These are phyloP conservation scores for Asarcornis scutulata DNA, from an alignment of 2,113 vertebrate species.

Conservation along the genomic window DNA sequence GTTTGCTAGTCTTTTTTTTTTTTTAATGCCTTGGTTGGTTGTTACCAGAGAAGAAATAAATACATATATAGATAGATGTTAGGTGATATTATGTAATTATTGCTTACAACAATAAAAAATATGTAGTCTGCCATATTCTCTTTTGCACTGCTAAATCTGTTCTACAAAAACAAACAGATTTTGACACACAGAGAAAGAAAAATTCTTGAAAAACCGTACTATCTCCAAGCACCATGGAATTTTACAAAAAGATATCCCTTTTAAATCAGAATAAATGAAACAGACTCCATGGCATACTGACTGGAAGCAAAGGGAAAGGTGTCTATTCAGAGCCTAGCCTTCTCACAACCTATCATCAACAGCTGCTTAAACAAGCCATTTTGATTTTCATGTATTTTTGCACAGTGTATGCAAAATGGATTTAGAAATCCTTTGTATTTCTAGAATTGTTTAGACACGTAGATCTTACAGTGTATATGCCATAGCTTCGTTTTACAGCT, in stretches of 20 bases:
- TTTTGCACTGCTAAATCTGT: not conserved
- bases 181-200: not conserved
- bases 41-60: not conserved
- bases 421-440: not conserved
- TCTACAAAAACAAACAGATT: not conserved
- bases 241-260: not conserved
- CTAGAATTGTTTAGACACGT: not conserved
- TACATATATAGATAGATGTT: no score
- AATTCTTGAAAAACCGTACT: not conserved
- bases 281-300: not conserved
- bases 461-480: rapidly evolving
- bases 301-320: not conserved
- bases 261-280: not conserved
- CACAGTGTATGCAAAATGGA: not conserved
- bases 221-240: not conserved
- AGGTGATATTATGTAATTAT: not conserved
- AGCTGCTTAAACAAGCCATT: not conserved
- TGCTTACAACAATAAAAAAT: not conserved
- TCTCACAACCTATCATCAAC: not conserved
- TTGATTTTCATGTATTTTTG: not conserved
- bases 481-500: not conserved
- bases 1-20: not conserved
- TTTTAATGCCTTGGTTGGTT: not conserved
- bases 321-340: not conserved
- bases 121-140: not conserved